Percentiles rank a stretch among this genome's conserved stretches.
These are phyloP conservation scores for Hylaeus anthracinus DNA, from an alignment of 1,140 invertebrate genomes.

Conservation along the genomic window DNA sequence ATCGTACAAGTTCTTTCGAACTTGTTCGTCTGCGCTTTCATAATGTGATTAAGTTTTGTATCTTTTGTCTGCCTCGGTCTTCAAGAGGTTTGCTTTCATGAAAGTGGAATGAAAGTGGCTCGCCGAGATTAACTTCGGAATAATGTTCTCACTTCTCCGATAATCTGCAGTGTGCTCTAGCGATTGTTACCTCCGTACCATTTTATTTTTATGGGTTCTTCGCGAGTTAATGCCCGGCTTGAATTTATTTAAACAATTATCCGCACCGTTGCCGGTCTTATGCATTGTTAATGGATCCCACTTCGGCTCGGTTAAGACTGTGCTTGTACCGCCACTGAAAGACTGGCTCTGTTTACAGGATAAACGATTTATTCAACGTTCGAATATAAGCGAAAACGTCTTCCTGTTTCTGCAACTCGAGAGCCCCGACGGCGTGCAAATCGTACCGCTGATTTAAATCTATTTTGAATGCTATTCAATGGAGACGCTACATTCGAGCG, in stretches of 20 bases:
- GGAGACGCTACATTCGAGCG: background rate
- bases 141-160: too few relatives aligned
- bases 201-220: background rate
- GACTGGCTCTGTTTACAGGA: conserved; percentile 9
- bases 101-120: too few relatives aligned
- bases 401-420: conserved; percentile 7
- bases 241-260: conserved; percentile 27
- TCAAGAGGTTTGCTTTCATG: too few relatives aligned
- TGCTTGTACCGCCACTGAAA: background rate
- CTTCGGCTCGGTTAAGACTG: conserved; percentile 15
- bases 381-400: conserved; percentile 17
- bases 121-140: too few relatives aligned
- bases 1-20: background rate
- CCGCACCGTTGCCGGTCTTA: background rate
- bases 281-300: conserved; percentile 27
- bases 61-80: background rate
- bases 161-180: background rate
- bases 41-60: background rate
- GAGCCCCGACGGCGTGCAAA: conserved; percentile 9
- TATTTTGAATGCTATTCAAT: conserved; percentile 21
- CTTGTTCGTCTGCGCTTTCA: background rate
- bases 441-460: conserved; percentile 28
- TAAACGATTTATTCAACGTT: conserved; percentile 43
- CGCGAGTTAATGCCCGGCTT: background rate
- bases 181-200: background rate